A percentile compares a stretch with the other conserved stretches of the same genome.
Evolutionary conservation across 2,888 invertebrate species (phyloP).

Genomic region (Girardia tigrina): DNA sequence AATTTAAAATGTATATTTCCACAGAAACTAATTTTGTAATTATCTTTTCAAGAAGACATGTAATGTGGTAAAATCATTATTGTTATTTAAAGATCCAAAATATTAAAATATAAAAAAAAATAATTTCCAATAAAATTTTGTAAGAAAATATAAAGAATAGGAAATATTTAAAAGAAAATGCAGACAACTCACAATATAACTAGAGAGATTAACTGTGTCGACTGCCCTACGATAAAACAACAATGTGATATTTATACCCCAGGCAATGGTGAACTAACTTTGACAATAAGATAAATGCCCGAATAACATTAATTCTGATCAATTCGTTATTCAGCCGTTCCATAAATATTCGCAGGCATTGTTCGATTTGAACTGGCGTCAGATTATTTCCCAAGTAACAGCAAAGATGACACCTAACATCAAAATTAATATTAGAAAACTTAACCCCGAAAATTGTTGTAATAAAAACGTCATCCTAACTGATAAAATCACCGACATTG

Average conservation of each 20-base stretch:
- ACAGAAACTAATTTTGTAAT: no score
- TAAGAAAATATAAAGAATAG: no score
- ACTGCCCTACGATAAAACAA: background rate
- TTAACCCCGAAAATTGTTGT: no score
- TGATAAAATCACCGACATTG: background rate
- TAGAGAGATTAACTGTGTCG: background rate
- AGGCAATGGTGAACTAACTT: background rate
- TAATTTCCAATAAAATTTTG: no score
- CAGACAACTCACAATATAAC: background rate
- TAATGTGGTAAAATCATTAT: no score
- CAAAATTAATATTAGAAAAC: no score
- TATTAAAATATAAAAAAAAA: no score
- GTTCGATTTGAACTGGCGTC: background rate
- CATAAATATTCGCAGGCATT: background rate
- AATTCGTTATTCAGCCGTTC: slow-evolving; percentile 19
- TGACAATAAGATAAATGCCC: slow-evolving; percentile 8
- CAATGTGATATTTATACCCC: background rate
- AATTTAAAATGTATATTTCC: no score
- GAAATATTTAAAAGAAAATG: no score
- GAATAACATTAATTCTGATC: slow-evolving; percentile 20
- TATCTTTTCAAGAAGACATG: no score
- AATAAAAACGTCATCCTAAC: no score
- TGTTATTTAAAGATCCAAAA: no score
- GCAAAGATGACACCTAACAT: slow-evolving; percentile 23
- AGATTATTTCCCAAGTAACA: background rate